phyloP scores from a whole-genome alignment of 2,888 invertebrate genomes.

The Linnaemya tessellans region DNA sequence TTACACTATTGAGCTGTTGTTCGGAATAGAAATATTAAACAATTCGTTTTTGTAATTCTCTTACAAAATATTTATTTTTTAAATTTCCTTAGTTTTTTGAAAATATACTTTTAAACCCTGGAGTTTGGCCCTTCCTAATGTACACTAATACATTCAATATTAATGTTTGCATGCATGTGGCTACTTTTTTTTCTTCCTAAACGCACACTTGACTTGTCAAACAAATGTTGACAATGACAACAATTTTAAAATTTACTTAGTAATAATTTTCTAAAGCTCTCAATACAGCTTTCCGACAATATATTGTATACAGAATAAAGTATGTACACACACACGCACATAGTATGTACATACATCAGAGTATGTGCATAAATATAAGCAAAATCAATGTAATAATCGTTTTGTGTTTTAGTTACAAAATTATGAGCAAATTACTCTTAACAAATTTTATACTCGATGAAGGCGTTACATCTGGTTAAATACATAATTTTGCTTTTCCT shows the following conservation, averaged over 20 bases:
- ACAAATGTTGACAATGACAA: slow-evolving; percentile 56
- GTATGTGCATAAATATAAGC: not conserved
- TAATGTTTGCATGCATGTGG: not conserved
- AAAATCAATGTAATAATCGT: not conserved
- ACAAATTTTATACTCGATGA: slow-evolving; percentile 39
- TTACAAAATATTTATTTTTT: too few relatives aligned
- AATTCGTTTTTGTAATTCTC: too few relatives aligned
- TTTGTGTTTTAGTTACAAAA: slow-evolving; percentile 11
- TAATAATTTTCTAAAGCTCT: slow-evolving; percentile 23
- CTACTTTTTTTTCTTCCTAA: not conserved
- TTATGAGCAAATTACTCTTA: slow-evolving; percentile 50
- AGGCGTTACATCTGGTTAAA: slow-evolving; percentile 58
- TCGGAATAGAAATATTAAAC: too few relatives aligned
- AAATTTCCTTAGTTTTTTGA: not conserved
- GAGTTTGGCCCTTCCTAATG: not conserved
- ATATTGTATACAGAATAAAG: not conserved
- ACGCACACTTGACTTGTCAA: slow-evolving; percentile 53
- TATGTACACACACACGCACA: not conserved
- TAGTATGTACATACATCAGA: too few relatives aligned
- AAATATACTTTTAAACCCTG: not conserved
- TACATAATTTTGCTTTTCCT: slow-evolving; percentile 55
- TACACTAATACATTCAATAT: not conserved
- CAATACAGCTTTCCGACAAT: not conserved
- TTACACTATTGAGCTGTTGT: too few relatives aligned
- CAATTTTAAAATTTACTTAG: slow-evolving; percentile 34